Percentiles rank a stretch among this genome's conserved stretches.
phyloP scores from a whole-genome alignment of 2,797 vertebrate genomes.

The Oreochromis mossambicus region DNA sequence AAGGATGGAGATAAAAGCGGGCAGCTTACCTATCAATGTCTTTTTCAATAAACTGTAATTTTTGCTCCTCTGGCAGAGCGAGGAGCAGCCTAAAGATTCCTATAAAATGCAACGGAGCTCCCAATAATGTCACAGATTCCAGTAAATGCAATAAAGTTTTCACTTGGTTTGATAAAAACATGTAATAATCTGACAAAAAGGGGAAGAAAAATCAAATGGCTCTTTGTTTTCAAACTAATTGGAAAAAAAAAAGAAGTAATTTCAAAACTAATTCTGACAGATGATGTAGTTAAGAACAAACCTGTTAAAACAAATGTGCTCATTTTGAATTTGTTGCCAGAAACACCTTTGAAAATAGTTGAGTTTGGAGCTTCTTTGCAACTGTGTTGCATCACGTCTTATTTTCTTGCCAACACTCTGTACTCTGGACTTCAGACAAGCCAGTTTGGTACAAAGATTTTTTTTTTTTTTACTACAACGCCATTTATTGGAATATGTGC shows the following conservation, averaged over 20 bases:
- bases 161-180: background rate
- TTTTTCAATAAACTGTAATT: background rate
- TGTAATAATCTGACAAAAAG: background rate
- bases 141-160: background rate
- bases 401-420: background rate
- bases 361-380: fast-evolving
- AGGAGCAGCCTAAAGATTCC: background rate
- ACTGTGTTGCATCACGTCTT: background rate
- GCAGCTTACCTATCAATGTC: background rate
- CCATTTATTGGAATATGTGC: background rate
- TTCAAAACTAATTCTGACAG: background rate
- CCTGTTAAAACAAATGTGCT: background rate
- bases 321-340: background rate
- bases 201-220: background rate
- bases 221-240: background rate
- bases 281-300: background rate
- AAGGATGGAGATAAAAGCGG: background rate
- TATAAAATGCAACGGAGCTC: background rate
- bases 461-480: background rate
- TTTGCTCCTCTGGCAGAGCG: background rate
- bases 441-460: fast-evolving
- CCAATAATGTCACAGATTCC: background rate
- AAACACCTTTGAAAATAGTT: background rate
- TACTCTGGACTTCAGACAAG: background rate
- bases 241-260: fast-evolving